phyloP scores from a whole-genome alignment of 2,113 vertebrate species.

The Microcebus jonahi region DNA sequence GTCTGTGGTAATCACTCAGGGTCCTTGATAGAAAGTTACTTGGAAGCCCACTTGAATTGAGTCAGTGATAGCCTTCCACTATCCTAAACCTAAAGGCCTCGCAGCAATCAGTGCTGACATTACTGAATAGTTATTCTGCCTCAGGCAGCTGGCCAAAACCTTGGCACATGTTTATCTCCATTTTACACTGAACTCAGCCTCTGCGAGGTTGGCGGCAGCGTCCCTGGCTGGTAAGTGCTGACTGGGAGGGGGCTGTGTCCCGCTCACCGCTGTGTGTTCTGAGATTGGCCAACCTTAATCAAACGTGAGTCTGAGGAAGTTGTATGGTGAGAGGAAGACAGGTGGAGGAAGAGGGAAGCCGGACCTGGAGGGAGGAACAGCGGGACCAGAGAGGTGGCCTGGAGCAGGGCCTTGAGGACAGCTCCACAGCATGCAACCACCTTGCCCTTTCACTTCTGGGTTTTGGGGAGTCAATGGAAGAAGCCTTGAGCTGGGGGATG shows the following conservation, averaged over 20 bases:
- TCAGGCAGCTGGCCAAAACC: not conserved
- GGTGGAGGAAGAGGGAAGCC: not conserved
- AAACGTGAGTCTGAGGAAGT: not conserved
- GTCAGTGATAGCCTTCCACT: not conserved
- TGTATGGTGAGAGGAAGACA: too few relatives aligned
- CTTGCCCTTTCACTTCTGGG: not conserved
- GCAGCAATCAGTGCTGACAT: not conserved
- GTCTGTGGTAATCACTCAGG: not conserved
- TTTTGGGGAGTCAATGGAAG: not conserved
- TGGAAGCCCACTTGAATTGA: not conserved
- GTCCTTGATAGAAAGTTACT: not conserved
- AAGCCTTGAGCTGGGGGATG: not conserved
- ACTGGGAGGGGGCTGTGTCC: not conserved
- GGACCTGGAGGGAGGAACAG: not conserved
- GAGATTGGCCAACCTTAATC: accelerated
- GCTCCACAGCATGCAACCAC: too few relatives aligned
- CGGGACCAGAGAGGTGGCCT: not conserved
- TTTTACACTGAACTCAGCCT: not conserved
- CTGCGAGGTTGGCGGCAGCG: too few relatives aligned
- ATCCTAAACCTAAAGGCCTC: not conserved
- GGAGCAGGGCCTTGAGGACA: not conserved
- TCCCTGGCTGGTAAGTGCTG: not conserved
- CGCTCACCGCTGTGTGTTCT: not conserved
- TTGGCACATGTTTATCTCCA: not conserved
- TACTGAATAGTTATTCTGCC: not conserved